Evolutionary conservation across 2,797 vertebrate genomes (phyloP), one percentile per base, ranked within the genome.

Genomic region (Eremophila alpestris): DNA sequence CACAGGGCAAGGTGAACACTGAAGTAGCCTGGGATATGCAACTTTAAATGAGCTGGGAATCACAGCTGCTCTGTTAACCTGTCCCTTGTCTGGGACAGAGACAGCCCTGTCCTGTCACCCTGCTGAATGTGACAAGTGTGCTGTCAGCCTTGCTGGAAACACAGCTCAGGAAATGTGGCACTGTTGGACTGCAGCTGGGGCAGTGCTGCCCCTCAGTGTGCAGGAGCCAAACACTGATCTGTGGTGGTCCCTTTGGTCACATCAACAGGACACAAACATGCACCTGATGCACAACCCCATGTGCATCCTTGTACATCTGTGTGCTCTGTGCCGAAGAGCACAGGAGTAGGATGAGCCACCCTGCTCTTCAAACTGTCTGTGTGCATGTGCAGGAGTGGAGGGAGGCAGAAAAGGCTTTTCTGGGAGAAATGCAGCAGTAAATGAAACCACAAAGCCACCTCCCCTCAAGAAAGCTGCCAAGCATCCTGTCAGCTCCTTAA

Each of bases 1-100:
- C 2, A 2, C 0, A 1, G 34, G 10, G 22, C 3, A 56, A 64
- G 23, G 45, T 2, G 3, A 67, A 19, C n/a, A 32, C 29, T 34
- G 76, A 48, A 52, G 19, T 13, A 64, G 46, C 13, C n/a, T 52
- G 26, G 32, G 7, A 51, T 69, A 22, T 2, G 5, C 0, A 0
- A 9, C 3, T 41, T 49, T n/a, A 59, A 34, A 8, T 46, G 45
- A 77, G 7, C 34, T 43, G 43, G 10, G 40, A 64, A 38, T 41
- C 2, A 4, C 69, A 54, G 24, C 36, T 81, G 32, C 63, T 54
- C 34, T 60, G 15, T 56, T 55, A 22, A n/a, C 10, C 7, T 41
- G 34, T 38, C 20, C 13, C 13, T 38, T 34, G 4, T 38, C 17
- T 60, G 51, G 24, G n/a, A 51, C 34, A 84, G 67, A 58, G 17